These are phyloP conservation scores for Drosophila infuscata DNA, from an alignment of 2,888 invertebrate genomes.

Conservation along the genomic window DNA sequence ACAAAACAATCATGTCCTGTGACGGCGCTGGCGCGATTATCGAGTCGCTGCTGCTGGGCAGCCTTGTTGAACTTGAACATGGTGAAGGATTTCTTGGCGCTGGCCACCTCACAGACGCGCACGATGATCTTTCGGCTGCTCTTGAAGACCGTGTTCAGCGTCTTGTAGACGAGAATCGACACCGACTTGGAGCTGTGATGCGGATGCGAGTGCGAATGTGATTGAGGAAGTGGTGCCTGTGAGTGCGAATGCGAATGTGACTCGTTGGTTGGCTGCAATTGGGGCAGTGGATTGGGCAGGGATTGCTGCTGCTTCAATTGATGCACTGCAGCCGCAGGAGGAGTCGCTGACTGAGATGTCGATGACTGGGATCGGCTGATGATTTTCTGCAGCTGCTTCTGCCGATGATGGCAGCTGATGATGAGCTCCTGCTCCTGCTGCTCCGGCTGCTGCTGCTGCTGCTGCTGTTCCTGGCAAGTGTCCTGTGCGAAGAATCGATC, in stretches of 20 bases:
- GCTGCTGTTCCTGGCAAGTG: conserved; percentile 71
- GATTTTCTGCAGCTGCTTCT: conserved; percentile 71
- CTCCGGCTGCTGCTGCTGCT: conserved; percentile 63
- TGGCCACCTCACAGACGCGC: conserved; percentile 85
- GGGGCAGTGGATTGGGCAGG: conserved; percentile 77
- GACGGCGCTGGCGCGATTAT: conserved; percentile 89
- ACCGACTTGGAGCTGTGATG: conserved; percentile 83
- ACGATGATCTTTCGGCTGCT: conserved; percentile 85
- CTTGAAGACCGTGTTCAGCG: conserved; percentile 85
- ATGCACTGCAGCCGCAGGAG: conserved; percentile 77
- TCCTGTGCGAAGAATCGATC: conserved; percentile 65
- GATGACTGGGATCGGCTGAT: conserved; percentile 83
- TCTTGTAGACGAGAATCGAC: conserved; percentile 85
- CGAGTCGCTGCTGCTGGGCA: conserved; percentile 81
- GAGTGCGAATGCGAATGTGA: conserved; percentile 32
- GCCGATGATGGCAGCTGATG: conserved; percentile 70
- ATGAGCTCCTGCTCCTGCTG: conserved; percentile 80
- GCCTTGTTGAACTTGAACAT: conserved; percentile 90
- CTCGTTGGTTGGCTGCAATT: conserved; percentile 42
- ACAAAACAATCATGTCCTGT: conserved; percentile 94
- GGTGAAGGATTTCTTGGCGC: conserved; percentile 85
- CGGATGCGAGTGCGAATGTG: conserved; percentile 47
- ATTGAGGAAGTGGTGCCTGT: conserved; percentile 51
- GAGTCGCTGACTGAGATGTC: conserved; percentile 70
- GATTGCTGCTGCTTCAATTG: conserved; percentile 82